Evolutionary conservation across 2,113 vertebrate genomes (phyloP), one percentile per base, ranked within the genome.

Genomic region (Thamnaconus septentrionalis): DNA sequence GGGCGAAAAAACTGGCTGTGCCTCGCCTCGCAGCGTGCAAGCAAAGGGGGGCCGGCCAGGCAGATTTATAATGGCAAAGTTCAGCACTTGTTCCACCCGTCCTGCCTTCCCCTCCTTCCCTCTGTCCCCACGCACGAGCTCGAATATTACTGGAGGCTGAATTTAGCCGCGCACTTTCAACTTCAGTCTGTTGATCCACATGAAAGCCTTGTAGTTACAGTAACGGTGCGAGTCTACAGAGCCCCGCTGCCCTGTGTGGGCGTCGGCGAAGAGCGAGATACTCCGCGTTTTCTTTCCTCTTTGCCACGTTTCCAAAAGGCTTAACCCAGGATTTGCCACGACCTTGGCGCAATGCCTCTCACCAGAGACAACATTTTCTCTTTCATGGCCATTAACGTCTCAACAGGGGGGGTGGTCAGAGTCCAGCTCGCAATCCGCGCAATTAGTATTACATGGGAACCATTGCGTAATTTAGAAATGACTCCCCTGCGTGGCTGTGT

Each of bases 1-100:
- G 72, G 61, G 66, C 68, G 59, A 63, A 76, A 58, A 62, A 69
- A 63, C 69, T 65, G 18, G 1, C 18, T 31, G 18, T 83, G 64
- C 59, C 66, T 72, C 53, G 48, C 63, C 73, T 70, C 42, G 8
- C 81, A 75, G 83, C 73, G 70, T 71, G 62, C 69, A 63, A 75
- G 81, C 11, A 5, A 5, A 67, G 64, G 64, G 71, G 64, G 60
- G 18, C 18, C 18, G 18, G 18, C 18, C 70, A 72, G 61, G 85
- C 85, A 85, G 53, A 85, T 88, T 87, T 89, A 81, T 76, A 80
- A 90, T 79, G 81, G 81, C 85, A 84, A 87, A 83, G 87, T 85
- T 89, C 85, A 85, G 86, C 79, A 83, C 83, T 84, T 86, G 67
- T 64, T 31, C 18, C 18, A 31, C 18, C 18, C 18, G 18, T 31